These are phyloP conservation scores for Phalacrocorax carbo DNA, from an alignment of 2,113 vertebrate genomes.

Conservation along the genomic window DNA sequence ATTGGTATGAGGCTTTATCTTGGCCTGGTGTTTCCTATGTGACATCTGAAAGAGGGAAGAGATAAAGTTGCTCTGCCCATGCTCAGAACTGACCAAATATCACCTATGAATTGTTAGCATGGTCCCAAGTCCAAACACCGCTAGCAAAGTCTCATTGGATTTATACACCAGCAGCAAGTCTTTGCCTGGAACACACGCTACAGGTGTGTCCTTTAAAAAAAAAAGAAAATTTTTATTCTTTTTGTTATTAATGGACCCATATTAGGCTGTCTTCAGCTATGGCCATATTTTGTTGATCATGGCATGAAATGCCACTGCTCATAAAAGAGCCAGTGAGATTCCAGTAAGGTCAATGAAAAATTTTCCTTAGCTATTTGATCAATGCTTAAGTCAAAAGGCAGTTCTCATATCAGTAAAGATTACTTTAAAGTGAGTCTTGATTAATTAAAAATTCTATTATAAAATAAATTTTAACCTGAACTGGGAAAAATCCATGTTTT, in stretches of 20 bases:
- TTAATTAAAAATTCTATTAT: background rate
- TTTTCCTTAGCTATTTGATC: background rate
- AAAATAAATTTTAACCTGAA: background rate
- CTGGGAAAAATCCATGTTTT: background rate
- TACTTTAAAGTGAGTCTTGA: background rate
- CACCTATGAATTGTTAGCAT: background rate
- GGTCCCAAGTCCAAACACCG: background rate
- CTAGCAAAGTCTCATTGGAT: background rate
- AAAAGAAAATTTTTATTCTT: background rate
- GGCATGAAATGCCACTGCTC: background rate
- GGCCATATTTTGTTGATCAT: background rate
- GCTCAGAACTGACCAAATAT: background rate
- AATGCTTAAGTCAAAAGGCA: background rate
- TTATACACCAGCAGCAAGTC: background rate
- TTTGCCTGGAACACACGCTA: background rate
- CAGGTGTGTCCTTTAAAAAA: background rate
- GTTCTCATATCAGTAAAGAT: background rate
- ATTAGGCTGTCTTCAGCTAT: background rate
- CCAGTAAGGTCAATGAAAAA: background rate
- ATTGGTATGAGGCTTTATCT: background rate
- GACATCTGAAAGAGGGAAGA: background rate
- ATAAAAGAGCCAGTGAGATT: background rate
- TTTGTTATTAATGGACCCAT: background rate
- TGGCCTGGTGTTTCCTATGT: background rate
- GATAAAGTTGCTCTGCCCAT: background rate